Conservation (phyloP, 2,113 vertebrate genomes). For the Delphinus delphis region DNA sequence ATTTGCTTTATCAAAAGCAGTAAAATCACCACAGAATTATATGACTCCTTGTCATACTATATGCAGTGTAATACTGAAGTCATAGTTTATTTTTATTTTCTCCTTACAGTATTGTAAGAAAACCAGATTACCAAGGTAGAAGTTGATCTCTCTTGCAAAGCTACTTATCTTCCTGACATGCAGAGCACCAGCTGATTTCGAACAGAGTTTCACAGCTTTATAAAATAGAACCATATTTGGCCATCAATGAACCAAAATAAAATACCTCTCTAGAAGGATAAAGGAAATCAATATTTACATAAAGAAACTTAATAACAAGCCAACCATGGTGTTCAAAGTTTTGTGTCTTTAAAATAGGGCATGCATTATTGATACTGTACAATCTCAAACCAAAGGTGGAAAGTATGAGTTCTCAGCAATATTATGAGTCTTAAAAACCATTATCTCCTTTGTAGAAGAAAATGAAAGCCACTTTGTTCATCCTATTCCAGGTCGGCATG, state of each 20-base stretch:
- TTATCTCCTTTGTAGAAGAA: neutral
- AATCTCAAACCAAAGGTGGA: neutral
- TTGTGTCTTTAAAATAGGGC: neutral
- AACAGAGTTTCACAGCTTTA: conserved; percentile 10
- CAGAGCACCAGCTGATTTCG: neutral
- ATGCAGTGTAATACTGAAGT: conserved; percentile 34
- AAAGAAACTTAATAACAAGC: conserved; percentile 29
- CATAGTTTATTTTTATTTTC: conserved; percentile 41
- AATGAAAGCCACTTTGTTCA: neutral
- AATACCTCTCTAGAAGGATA: conserved; percentile 38
- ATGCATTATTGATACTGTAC: conserved; percentile 45
- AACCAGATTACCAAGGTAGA: conserved; percentile 46
- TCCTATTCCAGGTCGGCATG: neutral
- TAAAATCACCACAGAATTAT: conserved; percentile 40
- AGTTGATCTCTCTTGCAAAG: conserved; percentile 28
- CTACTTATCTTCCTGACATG: conserved; percentile 15
- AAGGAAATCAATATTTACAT: conserved; percentile 55
- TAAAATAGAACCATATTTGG: conserved; percentile 45
- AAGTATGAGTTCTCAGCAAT: neutral
- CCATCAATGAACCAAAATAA: conserved; percentile 52
- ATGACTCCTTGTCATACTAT: neutral
- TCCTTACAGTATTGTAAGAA: conserved; percentile 30
- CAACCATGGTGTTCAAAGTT: neutral
- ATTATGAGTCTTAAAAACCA: neutral
- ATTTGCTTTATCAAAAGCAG: conserved; percentile 1